Percentiles rank a stretch among this genome's conserved stretches.
phyloP scores from a whole-genome alignment of 2,888 invertebrate genomes.

The Eurois occulta region DNA sequence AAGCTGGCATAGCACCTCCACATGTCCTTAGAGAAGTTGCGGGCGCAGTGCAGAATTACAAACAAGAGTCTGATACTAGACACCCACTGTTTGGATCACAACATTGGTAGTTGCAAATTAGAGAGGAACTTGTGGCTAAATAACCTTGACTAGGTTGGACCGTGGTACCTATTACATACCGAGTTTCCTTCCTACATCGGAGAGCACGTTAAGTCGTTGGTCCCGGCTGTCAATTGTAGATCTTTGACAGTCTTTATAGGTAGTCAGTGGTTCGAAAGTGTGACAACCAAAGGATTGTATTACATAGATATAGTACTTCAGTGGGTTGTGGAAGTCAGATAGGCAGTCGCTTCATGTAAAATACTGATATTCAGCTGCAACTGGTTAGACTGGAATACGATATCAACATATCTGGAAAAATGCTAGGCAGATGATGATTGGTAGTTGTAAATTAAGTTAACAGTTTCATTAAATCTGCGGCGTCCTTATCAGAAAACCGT shows the following conservation, averaged over 20 bases:
- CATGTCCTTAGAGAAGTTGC: not conserved
- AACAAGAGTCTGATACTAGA: not conserved
- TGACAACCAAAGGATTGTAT: not conserved
- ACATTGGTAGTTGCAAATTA: not conserved
- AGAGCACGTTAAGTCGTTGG: no score
- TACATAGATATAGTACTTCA: no score
- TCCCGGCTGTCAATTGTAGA: no score
- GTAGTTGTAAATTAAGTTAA: not conserved
- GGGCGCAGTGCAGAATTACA: not conserved
- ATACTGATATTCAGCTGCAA: not conserved
- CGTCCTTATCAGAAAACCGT: not conserved
- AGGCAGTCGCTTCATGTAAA: not conserved
- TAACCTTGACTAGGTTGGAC: no score
- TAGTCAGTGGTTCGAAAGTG: no score
- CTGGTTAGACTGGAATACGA: not conserved
- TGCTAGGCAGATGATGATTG: not conserved
- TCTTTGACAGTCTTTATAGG: no score
- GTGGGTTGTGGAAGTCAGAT: not conserved
- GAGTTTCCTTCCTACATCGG: no score
- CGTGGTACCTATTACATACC: not conserved
- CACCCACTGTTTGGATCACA: not conserved
- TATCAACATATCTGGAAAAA: not conserved
- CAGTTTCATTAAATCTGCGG: not conserved
- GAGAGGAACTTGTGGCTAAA: no score
- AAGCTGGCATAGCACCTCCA: not conserved